Evolutionary conservation across 2,113 vertebrate species (phyloP).

Genomic region (Amblyornis subalaris): DNA sequence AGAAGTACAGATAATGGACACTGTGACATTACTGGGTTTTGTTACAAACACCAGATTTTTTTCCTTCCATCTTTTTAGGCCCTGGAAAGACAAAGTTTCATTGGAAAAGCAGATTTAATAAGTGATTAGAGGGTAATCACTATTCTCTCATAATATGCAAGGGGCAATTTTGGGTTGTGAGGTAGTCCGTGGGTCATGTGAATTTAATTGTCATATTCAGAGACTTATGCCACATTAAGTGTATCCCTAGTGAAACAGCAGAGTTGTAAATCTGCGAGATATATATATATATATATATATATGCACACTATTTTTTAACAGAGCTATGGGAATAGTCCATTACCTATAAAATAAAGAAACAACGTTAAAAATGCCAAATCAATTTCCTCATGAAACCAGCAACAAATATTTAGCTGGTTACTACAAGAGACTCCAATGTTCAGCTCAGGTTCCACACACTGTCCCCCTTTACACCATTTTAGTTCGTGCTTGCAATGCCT

Average conservation of each 20-base stretch:
- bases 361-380: slow-evolving; percentile 57
- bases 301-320: slow-evolving; percentile 33
- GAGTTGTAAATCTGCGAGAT: slow-evolving; percentile 49
- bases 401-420: slow-evolving; percentile 47
- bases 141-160: slow-evolving; percentile 37
- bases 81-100: not conserved
- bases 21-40: not conserved
- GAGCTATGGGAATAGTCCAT: slow-evolving; percentile 51
- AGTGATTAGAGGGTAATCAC: slow-evolving; percentile 38
- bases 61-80: not conserved
- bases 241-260: slow-evolving; percentile 49
- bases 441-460: not conserved
- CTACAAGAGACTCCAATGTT: not conserved
- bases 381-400: slow-evolving; percentile 52
- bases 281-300: not conserved
- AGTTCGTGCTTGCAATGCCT: not conserved
- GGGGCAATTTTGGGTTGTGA: slow-evolving; percentile 52
- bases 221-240: slow-evolving; percentile 64
- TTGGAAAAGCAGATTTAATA: slow-evolving; percentile 42
- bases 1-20: not conserved
- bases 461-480: not conserved
- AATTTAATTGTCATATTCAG: slow-evolving; percentile 63
- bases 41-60: not conserved
- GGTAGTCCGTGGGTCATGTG: slow-evolving; percentile 55
- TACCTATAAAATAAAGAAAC: slow-evolving; percentile 64